Percentiles rank a stretch among this genome's conserved stretches.
Conservation (phyloP, 2,888 invertebrate species). For the Philereme transversata region DNA sequence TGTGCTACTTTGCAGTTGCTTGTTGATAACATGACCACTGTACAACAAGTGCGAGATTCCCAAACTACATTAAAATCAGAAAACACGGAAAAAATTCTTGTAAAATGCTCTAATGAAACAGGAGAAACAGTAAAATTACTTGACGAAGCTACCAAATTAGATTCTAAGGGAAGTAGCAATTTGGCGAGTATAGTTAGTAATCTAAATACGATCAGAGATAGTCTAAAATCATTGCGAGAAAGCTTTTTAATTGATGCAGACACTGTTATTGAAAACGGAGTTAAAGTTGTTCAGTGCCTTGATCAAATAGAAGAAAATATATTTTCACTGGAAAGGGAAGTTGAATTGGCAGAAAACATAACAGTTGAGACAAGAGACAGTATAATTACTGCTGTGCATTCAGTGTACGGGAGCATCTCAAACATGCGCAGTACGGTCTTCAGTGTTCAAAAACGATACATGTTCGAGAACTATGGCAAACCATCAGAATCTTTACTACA, state of each 20-base stretch:
- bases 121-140: conserved; percentile 66
- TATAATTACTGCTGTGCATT: conserved; percentile 75
- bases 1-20: conserved; percentile 70
- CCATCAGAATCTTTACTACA: conserved; percentile 64
- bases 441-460: conserved; percentile 70
- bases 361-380: conserved; percentile 56
- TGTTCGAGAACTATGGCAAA: conserved; percentile 74
- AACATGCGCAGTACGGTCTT: conserved; percentile 81
- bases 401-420: conserved; percentile 79
- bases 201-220: conserved; percentile 54
- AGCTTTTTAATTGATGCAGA: conserved; percentile 58
- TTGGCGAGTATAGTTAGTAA: conserved; percentile 48
- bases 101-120: conserved; percentile 48
- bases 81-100: conserved; percentile 15
- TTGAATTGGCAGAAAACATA: conserved; percentile 49
- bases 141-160: conserved; percentile 65
- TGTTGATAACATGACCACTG: conserved; percentile 62
- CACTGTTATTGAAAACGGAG: conserved; percentile 69
- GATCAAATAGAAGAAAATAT: conserved; percentile 74
- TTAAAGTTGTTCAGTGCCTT: conserved; percentile 67
- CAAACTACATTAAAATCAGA: conserved; percentile 34
- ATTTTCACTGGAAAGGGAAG: conserved; percentile 65
- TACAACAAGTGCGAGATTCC: conserved; percentile 46
- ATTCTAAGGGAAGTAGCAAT: conserved; percentile 49
- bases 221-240: conserved; percentile 56